Evolutionary conservation across 2,888 invertebrate genomes (phyloP).

Genomic region (Chironomus riparius): DNA sequence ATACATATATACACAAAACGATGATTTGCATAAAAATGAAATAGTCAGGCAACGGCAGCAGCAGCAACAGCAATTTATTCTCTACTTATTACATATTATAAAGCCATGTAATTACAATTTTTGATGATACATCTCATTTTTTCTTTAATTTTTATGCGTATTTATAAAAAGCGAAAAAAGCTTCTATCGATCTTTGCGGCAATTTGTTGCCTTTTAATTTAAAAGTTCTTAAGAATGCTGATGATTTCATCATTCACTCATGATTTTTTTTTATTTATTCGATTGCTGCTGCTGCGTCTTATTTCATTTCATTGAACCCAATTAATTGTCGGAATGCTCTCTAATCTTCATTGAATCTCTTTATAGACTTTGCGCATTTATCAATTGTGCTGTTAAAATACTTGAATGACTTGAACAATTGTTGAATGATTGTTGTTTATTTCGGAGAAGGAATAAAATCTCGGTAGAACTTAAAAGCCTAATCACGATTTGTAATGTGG

Average conservation of each 20-base stretch:
- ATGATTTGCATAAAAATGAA: slow-evolving; percentile 22
- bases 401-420: slow-evolving; percentile 2
- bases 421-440: neutral
- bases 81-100: neutral
- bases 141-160: neutral
- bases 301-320: slow-evolving; percentile 17
- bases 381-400: neutral
- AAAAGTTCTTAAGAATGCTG: neutral
- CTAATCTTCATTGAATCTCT: slow-evolving; percentile 12
- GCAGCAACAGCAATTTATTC: neutral
- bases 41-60: neutral
- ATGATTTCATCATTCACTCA: too few relatives aligned
- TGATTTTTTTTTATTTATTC: neutral
- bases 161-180: neutral
- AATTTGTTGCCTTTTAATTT: slow-evolving; percentile 18
- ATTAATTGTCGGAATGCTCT: slow-evolving; percentile 21
- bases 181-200: slow-evolving; percentile 2
- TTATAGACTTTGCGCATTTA: neutral
- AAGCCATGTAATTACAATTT: slow-evolving; percentile 9
- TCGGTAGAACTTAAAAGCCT: slow-evolving; percentile 10
- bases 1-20: neutral
- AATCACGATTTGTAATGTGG: slow-evolving; percentile 14
- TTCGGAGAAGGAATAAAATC: neutral
- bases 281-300: neutral
- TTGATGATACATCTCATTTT: slow-evolving; percentile 15